Evolutionary conservation across 2,113 vertebrate species (phyloP).

Genomic region (Puntigrus tetrazona): DNA sequence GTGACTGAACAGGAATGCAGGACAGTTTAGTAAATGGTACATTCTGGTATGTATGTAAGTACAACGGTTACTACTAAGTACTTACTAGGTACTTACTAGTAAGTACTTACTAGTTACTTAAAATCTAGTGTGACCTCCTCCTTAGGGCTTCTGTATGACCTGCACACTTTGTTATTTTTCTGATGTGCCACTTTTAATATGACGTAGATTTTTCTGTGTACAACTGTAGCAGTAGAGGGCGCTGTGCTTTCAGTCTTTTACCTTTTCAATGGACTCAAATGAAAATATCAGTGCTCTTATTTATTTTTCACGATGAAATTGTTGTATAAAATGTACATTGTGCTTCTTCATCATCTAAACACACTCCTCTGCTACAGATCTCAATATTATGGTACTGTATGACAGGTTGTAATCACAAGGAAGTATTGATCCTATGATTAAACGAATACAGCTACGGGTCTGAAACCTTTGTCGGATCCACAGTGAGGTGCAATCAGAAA

Average conservation of each 20-base stretch:
- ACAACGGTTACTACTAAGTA: too few relatives aligned
- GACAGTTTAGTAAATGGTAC: too few relatives aligned
- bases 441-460: neutral
- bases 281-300: constrained; percentile 57
- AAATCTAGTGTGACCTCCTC: neutral
- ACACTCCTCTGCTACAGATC: constrained; percentile 35
- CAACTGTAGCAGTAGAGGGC: neutral
- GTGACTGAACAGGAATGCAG: too few relatives aligned
- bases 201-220: neutral
- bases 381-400: neutral
- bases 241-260: constrained; percentile 26
- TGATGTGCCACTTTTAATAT: constrained; percentile 14
- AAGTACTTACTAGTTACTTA: too few relatives aligned
- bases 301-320: constrained; percentile 61
- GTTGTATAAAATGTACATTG: constrained; percentile 65
- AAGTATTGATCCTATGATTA: constrained; percentile 4
- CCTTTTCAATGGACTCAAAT: constrained; percentile 59
- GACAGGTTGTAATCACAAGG: neutral
- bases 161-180: neutral
- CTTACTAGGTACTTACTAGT: too few relatives aligned
- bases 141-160: neutral
- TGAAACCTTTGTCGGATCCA: neutral
- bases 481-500: neutral
- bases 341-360: constrained; percentile 60
- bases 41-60: too few relatives aligned